These are phyloP conservation scores for Aphelinus atriplicis DNA, from an alignment of 1,140 invertebrate species.

Conservation along the genomic window DNA sequence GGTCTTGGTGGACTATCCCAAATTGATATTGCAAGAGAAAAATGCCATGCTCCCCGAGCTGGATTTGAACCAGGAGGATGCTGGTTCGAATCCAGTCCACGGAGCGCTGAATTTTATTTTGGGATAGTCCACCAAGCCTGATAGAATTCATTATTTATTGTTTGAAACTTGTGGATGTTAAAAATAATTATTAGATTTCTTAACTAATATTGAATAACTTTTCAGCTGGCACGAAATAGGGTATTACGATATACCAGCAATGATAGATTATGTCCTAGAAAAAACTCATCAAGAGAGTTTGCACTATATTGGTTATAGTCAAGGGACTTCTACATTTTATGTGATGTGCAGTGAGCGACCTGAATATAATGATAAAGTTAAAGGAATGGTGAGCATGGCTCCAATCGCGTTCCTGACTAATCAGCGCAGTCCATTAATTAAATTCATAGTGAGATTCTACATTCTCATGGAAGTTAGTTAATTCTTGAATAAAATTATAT, in stretches of 20 bases:
- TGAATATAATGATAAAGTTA: constrained; percentile 75
- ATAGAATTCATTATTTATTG: no score
- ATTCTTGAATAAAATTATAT: constrained; percentile 10
- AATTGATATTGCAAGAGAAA: no score
- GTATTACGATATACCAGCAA: constrained; percentile 68
- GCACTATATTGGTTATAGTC: constrained; percentile 71
- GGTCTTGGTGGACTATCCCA: no score
- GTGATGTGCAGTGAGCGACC: constrained; percentile 73
- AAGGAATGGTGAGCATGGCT: constrained; percentile 71
- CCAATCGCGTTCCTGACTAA: constrained; percentile 69
- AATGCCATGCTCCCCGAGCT: no score
- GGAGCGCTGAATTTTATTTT: constrained; percentile 9
- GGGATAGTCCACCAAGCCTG: neutral
- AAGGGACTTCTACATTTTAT: constrained; percentile 64
- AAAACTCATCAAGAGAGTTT: constrained; percentile 65
- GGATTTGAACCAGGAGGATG: no score
- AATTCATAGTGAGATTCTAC: constrained; percentile 53
- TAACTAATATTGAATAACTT: constrained; percentile 28
- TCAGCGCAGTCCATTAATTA: constrained; percentile 59
- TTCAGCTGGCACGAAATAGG: constrained; percentile 69
- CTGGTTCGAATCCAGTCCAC: no score
- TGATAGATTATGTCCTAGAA: constrained; percentile 70
- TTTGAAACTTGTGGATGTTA: no score
- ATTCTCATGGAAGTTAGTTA: constrained; percentile 57
- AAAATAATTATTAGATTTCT: neutral